phyloP scores from a whole-genome alignment of 2,113 vertebrate species.

The Spea bombifrons region DNA sequence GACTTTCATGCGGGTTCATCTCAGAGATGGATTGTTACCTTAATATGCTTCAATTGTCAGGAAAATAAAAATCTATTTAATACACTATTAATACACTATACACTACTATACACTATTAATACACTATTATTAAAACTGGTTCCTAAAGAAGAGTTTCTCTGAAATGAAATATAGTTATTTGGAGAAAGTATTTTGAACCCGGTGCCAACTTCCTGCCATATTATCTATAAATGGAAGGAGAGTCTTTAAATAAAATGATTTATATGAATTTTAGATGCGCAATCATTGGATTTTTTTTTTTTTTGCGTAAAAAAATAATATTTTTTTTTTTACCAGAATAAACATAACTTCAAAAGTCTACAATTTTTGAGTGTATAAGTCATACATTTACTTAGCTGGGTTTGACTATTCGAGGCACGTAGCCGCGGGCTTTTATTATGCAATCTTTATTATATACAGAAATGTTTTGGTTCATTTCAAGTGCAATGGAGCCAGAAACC shows the following conservation, averaged over 20 bases:
- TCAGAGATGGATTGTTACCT: no score
- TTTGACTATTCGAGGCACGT: conserved; percentile 1
- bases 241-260: conserved; percentile 4
- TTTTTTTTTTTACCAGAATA: no score
- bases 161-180: not conserved
- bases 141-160: no score
- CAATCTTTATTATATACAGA: not conserved
- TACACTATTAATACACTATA: no score
- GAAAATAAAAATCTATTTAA: no score
- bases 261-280: not conserved
- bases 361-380: not conserved
- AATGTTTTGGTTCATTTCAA: conserved; percentile 22
- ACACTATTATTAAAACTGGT: no score
- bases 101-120: no score
- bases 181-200: no score
- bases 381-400: not conserved
- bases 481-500: not conserved
- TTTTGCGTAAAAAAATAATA: not conserved
- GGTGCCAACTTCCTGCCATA: not conserved
- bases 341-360: not conserved
- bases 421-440: not conserved
- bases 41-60: no score
- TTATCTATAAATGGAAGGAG: conserved; percentile 14
- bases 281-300: not conserved
- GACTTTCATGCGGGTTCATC: no score